Base-by-base conservation (phyloP, 2,888 invertebrate genomes). In the Gymnocheta viridis region DNA sequence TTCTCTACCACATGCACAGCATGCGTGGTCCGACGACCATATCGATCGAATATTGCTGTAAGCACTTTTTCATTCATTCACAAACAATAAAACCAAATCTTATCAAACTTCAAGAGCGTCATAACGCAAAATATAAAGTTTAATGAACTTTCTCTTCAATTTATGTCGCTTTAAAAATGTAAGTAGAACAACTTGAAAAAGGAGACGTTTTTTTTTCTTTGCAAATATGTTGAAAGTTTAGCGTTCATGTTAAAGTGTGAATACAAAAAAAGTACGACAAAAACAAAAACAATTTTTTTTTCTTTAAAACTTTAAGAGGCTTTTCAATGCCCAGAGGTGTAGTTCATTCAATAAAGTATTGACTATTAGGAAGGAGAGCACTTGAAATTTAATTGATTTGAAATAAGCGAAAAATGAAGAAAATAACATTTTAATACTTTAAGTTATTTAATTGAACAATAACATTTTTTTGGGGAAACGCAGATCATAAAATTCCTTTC, bases 291-390 rank as follows among this genome's bases (percentile, higher is more conserved):
- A 41, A 44, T 29, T 12, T 69, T 58, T 44, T 32, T 62, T 44
- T 35, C 24, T 9, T 47, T 27, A 62, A 73, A 73, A 73, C 49
- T 73, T 60, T 73, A 12, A 32, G 19, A 73, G 73, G 62, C 73
- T 62, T 73, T 12, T 56, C n/a, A n/a, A 32, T 22, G 29, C 19
- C 70, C 17, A 12, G 14, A 17, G 29, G 29, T 10, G 14, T 35
- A 32, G n/a, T n/a, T 22, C 24, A 17, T 47, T 47, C 14, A 17
- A 49, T 27, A 49, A 38, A 64, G n/a, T 74, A 64, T 64, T 74
- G 14, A 27, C 12, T 60, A 17, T 35, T 38, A 29, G 2, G 5
- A 9, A 27, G 3, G 3, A 49, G 17, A 60, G n/a, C 17, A 27
- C 62, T 51, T 38, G 7, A 62, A 27, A 19, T 24, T 62, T 38